These are phyloP conservation scores for Bombus vancouverensis DNA, from an alignment of 1,140 invertebrate genomes.

Conservation along the genomic window DNA sequence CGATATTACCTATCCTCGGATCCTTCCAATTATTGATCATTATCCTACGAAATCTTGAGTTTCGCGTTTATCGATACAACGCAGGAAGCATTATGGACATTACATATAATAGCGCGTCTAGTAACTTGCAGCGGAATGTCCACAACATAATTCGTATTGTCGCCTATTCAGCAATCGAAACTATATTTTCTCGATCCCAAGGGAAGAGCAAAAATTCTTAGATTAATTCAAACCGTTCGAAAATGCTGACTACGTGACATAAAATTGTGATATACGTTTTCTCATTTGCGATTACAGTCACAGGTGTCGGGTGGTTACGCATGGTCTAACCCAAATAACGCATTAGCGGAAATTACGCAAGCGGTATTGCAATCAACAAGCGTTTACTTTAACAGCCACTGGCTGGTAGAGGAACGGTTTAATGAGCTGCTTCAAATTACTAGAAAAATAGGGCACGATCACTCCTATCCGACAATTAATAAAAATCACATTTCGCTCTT, in stretches of 20 bases:
- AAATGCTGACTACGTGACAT: not conserved
- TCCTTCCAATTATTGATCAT: too few species aligned
- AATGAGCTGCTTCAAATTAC: conserved; percentile 13
- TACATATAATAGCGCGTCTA: too few species aligned
- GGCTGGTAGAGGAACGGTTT: not conserved
- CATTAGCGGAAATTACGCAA: conserved; percentile 26
- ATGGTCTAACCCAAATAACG: conserved; percentile 3
- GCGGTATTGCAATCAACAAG: not conserved
- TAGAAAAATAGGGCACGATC: not conserved
- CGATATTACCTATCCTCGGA: too few species aligned
- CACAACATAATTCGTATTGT: too few species aligned
- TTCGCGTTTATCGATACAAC: too few species aligned
- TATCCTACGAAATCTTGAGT: too few species aligned
- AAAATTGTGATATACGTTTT: not conserved
- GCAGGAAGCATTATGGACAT: too few species aligned
- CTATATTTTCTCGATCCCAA: not conserved
- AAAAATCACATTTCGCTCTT: not conserved
- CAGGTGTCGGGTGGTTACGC: not conserved
- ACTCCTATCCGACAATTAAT: not conserved
- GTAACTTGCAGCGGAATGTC: too few species aligned
- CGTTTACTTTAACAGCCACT: conserved; percentile 13
- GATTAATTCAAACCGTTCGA: not conserved
- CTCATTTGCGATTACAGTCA: not conserved
- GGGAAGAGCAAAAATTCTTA: not conserved
- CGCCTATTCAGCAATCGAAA: not conserved